phyloP scores from a whole-genome alignment of 2,888 invertebrate species.

The Drosophila affinis region DNA sequence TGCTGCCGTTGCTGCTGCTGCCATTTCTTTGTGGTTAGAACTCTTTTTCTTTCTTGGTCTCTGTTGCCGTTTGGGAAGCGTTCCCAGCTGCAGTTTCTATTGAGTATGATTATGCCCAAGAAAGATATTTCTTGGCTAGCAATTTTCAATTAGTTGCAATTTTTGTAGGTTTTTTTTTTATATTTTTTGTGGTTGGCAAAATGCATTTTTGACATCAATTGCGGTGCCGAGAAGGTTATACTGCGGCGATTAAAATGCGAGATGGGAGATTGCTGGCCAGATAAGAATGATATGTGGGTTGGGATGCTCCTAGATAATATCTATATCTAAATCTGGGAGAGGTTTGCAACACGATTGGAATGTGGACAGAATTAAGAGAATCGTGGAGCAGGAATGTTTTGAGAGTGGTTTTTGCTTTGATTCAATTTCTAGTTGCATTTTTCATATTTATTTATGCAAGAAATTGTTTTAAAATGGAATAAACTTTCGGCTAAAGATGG shows the following conservation, averaged over 20 bases:
- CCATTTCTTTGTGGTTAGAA: constrained; percentile 69
- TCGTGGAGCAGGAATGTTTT: neutral
- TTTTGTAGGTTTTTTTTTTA: constrained; percentile 34
- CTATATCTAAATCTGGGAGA: constrained; percentile 1
- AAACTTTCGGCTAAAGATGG: no score
- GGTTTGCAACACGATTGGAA: neutral
- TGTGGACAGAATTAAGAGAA: neutral
- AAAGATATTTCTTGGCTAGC: constrained; percentile 62
- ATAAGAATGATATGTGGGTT: constrained; percentile 38
- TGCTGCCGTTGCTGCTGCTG: constrained; percentile 36
- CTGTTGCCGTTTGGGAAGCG: constrained; percentile 35
- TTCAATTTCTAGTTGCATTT: neutral
- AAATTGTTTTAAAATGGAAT: no score
- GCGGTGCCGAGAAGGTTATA: constrained; percentile 27
- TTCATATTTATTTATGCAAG: neutral
- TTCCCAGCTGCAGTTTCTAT: constrained; percentile 46
- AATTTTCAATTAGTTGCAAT: constrained; percentile 74
- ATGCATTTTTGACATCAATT: constrained; percentile 44
- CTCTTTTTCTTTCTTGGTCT: constrained; percentile 52
- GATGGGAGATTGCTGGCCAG: constrained; percentile 20
- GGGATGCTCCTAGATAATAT: constrained; percentile 15
- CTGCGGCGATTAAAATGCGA: constrained; percentile 19
- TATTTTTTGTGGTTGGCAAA: constrained; percentile 32
- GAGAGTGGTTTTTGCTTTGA: neutral
- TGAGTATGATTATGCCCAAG: constrained; percentile 54